Percentiles rank a stretch among this genome's conserved stretches.
These are phyloP conservation scores for Hermetia illucens DNA, from an alignment of 1,140 invertebrate species.

Conservation along the genomic window DNA sequence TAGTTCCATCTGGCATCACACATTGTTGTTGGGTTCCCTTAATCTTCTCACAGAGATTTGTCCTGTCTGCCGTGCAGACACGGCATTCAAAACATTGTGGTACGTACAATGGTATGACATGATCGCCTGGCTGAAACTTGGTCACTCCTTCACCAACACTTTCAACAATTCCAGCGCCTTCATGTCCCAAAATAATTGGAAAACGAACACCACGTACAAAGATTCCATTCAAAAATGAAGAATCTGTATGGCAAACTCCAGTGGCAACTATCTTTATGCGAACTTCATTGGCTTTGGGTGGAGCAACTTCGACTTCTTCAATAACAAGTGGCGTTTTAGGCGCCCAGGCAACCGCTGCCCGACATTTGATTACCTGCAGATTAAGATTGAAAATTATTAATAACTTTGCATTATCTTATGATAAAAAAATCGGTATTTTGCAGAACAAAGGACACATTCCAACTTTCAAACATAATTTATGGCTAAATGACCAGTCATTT, in stretches of 20 bases:
- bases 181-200: slow-evolving; percentile 34
- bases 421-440: too few relatives aligned
- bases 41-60: slow-evolving; percentile 35
- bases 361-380: slow-evolving; percentile 5
- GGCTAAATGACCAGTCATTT: too few relatives aligned
- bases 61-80: slow-evolving; percentile 27
- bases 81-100: slow-evolving; percentile 40
- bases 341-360: slow-evolving; percentile 4
- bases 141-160: slow-evolving; percentile 31
- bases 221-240: slow-evolving; percentile 33
- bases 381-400: too few relatives aligned
- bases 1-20: slow-evolving; percentile 41
- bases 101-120: slow-evolving; percentile 38
- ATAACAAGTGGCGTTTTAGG: slow-evolving; percentile 1
- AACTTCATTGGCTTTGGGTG: slow-evolving; percentile 6
- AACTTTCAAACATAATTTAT: too few relatives aligned
- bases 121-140: slow-evolving; percentile 26
- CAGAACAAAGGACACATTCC: too few relatives aligned
- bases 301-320: slow-evolving; percentile 6
- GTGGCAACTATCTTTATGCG: slow-evolving; percentile 26
- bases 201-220: slow-evolving; percentile 34
- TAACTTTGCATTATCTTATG: too few relatives aligned
- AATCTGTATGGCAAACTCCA: slow-evolving; percentile 40
- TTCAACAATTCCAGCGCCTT: slow-evolving; percentile 38
- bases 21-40: slow-evolving; percentile 24